phyloP scores from a whole-genome alignment of 2,113 vertebrate species.

The Uria lomvia region DNA sequence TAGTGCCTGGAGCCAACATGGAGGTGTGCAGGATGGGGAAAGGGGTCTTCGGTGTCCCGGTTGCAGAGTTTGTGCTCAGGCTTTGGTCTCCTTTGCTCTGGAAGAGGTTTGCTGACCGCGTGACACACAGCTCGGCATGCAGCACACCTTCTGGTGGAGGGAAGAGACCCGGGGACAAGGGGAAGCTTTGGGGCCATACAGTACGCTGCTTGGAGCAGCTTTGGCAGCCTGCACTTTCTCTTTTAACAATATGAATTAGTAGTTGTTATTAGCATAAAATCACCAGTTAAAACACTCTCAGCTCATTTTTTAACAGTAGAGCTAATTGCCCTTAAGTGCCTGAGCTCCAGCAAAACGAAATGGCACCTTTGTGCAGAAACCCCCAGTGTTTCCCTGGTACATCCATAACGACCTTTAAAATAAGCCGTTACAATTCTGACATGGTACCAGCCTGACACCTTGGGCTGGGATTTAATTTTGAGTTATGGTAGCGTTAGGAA shows the following conservation, averaged over 20 bases:
- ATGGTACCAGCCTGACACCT: slow-evolving; percentile 90
- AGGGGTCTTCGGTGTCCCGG: background rate
- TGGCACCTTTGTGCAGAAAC: slow-evolving; percentile 58
- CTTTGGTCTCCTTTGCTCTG: background rate
- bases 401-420: slow-evolving; percentile 76
- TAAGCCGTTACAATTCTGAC: slow-evolving; percentile 83
- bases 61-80: background rate
- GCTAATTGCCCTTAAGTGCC: slow-evolving; percentile 71
- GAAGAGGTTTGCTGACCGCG: background rate
- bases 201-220: background rate
- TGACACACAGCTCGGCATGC: rapidly evolving
- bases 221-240: slow-evolving; percentile 18
- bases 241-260: slow-evolving; percentile 61
- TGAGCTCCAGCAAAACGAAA: slow-evolving; percentile 57
- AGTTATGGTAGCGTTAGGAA: slow-evolving; percentile 86
- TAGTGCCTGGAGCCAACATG: rapidly evolving
- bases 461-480: slow-evolving; percentile 86
- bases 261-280: slow-evolving; percentile 66
- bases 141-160: background rate
- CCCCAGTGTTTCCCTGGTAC: slow-evolving; percentile 45
- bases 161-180: background rate
- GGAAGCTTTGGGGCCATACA: background rate
- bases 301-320: slow-evolving; percentile 69
- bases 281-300: slow-evolving; percentile 65
- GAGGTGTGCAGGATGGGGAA: background rate